Conservation (phyloP, 1,140 invertebrate species). For the Drosophila burlai region DNA sequence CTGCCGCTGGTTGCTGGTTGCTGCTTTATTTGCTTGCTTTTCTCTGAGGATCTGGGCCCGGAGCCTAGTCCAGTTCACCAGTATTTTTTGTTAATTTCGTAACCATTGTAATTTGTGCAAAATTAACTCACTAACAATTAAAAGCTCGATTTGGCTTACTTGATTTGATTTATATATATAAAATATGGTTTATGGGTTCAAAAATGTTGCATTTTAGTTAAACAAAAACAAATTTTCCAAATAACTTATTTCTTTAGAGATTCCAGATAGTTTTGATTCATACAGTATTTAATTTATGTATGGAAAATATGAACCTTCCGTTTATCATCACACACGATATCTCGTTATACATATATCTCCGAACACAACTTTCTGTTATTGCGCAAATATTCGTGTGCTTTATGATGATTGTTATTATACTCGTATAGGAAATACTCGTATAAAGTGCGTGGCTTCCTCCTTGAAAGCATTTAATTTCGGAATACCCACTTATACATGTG, state of each 20-base stretch:
- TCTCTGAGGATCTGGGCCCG: conserved; percentile 34
- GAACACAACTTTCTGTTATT: conserved; percentile 28
- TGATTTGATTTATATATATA: conserved; percentile 1
- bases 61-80: conserved; percentile 21
- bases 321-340: background rate
- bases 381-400: conserved; percentile 32
- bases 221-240: too few species aligned
- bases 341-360: background rate
- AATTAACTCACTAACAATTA: conserved; percentile 26
- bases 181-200: too few species aligned
- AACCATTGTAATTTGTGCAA: conserved; percentile 41
- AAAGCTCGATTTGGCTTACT: background rate
- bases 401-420: conserved; percentile 73
- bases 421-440: conserved; percentile 48
- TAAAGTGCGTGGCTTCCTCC: conserved; percentile 24
- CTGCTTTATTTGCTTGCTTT: conserved; percentile 43
- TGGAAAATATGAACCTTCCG: background rate
- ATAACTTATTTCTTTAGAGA: background rate
- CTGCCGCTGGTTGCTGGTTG: conserved; percentile 30
- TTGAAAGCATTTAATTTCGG: conserved; percentile 32
- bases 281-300: background rate
- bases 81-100: conserved; percentile 58
- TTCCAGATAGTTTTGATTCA: background rate
- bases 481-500: conserved; percentile 3
- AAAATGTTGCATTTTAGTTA: too few species aligned